Base-by-base conservation (phyloP, 2,797 vertebrate genomes). In the Aeoliscus strigatus region DNA sequence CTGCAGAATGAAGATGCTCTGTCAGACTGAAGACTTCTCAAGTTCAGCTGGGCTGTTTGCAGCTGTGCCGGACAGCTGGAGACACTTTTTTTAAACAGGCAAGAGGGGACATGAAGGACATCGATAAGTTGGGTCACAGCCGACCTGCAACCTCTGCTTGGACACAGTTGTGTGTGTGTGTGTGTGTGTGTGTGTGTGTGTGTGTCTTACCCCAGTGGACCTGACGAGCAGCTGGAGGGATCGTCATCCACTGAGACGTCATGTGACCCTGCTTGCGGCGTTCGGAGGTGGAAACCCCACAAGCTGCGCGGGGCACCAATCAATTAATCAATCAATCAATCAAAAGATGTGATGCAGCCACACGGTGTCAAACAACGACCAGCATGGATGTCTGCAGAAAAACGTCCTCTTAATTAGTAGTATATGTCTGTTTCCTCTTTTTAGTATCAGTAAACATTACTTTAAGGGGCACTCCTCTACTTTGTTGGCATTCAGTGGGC, bases 41-140 rank as follows among this genome's bases (percentile, higher is more conserved):
- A 75, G 75, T 86, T 86, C 71, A 78, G 66, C 81, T 75, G 75
- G 79, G 73, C 71, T 76, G 69, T 85, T 77, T 84, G 68, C 88
- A 87, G 85, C 79, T 88, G 84, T 78, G 66, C 70, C 62, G 75
- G 63, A 86, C 78, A 82, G 53, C 52, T 28, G 41, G 52, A 66
- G 71, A 70, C 38, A 55, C 60, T 65, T n/a, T 71, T 79, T 80
- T 79, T 80, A 85, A 81, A 88, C 77, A 60, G 63, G 80, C 78
- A 56, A 38, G 70, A 73, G 70, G 76, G 38, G 54, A 75, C 53
- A 70, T 72, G 71, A 65, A 79, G 78, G 70, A 74, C 79, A 44
- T 36, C 28, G 63, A 65, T n/a, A 51, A 52, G 55, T 45, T 39
- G 46, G 33, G 32, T 17, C 69, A 54, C 3, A 4, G 38, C 18